Base-by-base conservation (phyloP, 2,113 vertebrate genomes). In the Phyllostomus discolor region DNA sequence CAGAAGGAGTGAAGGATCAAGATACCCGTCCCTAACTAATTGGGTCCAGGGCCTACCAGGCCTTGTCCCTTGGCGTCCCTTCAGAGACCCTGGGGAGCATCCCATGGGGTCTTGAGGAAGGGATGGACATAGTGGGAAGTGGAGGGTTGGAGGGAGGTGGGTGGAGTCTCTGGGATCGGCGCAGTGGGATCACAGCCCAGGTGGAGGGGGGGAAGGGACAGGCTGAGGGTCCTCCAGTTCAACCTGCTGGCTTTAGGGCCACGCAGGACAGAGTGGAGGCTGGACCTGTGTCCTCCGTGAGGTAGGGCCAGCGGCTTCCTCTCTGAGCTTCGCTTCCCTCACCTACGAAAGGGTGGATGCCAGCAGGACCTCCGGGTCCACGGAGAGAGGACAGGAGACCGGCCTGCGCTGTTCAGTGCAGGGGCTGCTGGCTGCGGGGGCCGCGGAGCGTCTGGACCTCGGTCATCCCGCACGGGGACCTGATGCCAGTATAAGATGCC, bases 381-480 rank as follows among this genome's bases (percentile, higher is more conserved):
- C 0, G 10, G 41, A 0, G 12, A 72, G 66, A 41, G 7, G 43
- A 35, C 16, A 67, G 14, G 24, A 43, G 43, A 43, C 43, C 9
- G 85, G 2, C 62, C n/a, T 1, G 7, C 0, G 0, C 81, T n/a
- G 33, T 2, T 24, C 12, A 14, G 31, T 24, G 28, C 10, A 0
- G 38, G 17, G 72, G 16, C 22, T 1, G 0, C 24, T 4, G 6
- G 84, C 33, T 1, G 8, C 17, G 1, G 1, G 31, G 76, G 22
- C 57, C 5, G 0, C 0, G 1, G 41, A 48, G 89, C 1, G 1
- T 33, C 20, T 8, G 66, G 26, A 17, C 35, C 0, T 17, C 0
- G 10, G 20, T 2, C 0, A 3, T 33, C n/a, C 38, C 0, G 0
- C 11, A 0, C 5, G 0, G 50, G 33, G 33, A 4, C 0, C 38